These are phyloP conservation scores for Acanthaster planci DNA, from an alignment of 35 echinoderm and acorn worm genomes.

Conservation along the genomic window DNA sequence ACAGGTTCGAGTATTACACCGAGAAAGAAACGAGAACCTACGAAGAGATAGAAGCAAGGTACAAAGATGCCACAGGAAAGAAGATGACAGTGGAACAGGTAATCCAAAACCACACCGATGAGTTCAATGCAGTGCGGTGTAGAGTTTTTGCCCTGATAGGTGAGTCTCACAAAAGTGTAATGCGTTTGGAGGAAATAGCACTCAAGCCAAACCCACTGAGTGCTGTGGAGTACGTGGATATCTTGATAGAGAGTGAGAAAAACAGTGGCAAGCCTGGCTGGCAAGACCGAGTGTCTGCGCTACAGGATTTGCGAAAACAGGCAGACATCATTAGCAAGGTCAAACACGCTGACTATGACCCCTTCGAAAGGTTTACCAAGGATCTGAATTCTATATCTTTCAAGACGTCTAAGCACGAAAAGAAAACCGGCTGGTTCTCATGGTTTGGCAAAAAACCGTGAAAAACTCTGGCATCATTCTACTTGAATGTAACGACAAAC, in stretches of 20 bases:
- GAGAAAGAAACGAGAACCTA: not conserved
- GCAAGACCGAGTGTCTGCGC: not conserved
- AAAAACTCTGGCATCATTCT: no score
- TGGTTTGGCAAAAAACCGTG: no score
- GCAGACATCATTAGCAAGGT: slow-evolving; percentile 32
- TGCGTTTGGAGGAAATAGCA: slow-evolving; percentile 35
- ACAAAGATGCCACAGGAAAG: slow-evolving; percentile 34
- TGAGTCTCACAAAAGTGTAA: slow-evolving; percentile 5
- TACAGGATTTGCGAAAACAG: slow-evolving; percentile 26
- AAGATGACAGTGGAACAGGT: slow-evolving; percentile 36
- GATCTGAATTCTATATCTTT: no score
- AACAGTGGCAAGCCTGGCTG: not conserved
- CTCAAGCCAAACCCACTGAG: slow-evolving; percentile 53
- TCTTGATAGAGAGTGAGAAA: slow-evolving; percentile 31
- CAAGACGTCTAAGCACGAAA: no score
- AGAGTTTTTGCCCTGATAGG: not conserved
- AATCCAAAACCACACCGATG: not conserved
- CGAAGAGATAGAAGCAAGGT: slow-evolving; percentile 27
- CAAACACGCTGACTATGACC: slow-evolving; percentile 1
- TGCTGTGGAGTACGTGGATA: slow-evolving; percentile 16
- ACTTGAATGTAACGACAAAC: no score
- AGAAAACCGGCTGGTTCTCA: no score
- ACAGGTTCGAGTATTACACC: slow-evolving; percentile 30
- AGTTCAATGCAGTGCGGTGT: not conserved
- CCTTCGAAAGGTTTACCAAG: not conserved